Evolutionary conservation across 2,113 vertebrate genomes (phyloP), one percentile per base, ranked within the genome.

Genomic region (Hemichromis elongatus): DNA sequence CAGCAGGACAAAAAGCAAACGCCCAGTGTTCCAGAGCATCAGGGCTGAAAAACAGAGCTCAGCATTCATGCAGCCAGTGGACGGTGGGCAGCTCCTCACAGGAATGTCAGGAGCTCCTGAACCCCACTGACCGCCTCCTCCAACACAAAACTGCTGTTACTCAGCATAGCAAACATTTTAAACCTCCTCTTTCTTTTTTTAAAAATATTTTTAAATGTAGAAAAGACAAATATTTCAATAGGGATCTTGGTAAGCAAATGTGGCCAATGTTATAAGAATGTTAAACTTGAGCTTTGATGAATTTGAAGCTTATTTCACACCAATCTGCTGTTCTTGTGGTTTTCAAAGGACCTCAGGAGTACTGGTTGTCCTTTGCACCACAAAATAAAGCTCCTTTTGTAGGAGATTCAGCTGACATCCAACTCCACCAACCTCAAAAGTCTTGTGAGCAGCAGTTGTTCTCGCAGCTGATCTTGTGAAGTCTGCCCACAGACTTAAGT

Each of bases 1-100:
- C 52, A 7, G 52, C 83, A 86, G 86, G 16, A 87, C 87, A 93
- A 92, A 93, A 89, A 82, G 82, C 63, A 12, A 56, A 77, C 26
- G 0, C 14, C 63, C 93, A 63, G 80, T 87, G 91, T 94, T 94
- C 92, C 87, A 94, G 92, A 91, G 88, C 81, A 54, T 33, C 79
- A 8, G 82, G 40, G 77, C 85, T 87, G 83, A 90, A 92, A 86
- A 85, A 92, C 90, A 82, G 86, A 87, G 88, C 88, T 91, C 90
- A 93, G 91, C 93, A 92, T 93, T 94, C 88, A 89, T 52, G 24
- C 79, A 33, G 77, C 54, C 81, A 79, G 63, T 47, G 28, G 77
- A 61, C 88, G 68, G 89, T 82, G 84, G 84, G 85, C 90, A 86
- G 90, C 81, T 66, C 70, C 81, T 81, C 84, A 61, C 85, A 88